Evolutionary conservation across 2,888 invertebrate species (phyloP), one percentile per base, ranked within the genome.

Genomic region (Drosophila paranaensis): DNA sequence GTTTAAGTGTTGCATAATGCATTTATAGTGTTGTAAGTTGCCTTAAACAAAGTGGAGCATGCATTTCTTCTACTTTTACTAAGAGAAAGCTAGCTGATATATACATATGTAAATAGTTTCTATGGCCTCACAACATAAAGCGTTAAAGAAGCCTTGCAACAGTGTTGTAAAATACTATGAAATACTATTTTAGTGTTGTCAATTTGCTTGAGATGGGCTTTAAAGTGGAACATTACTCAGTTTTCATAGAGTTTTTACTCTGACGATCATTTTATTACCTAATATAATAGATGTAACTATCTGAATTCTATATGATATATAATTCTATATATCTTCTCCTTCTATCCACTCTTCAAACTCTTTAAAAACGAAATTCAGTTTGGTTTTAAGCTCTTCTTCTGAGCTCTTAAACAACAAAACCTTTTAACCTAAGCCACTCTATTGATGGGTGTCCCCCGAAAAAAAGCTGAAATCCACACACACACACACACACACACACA

Each of bases 341-440:
- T 42, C n/a, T 16, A 11, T 46, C 13, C 13, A 6, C 1, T 6
- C 6, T n/a, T 11, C 9, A 10, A 8, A 27, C n/a, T 5, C 30
- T 13, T 20, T 0, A 37, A 43, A 10, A 11, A 33, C 6, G 46
- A 42, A 53, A 64, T 77, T 61, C 14, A 30, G 9, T 16, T 35
- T 25, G 3, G 3, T 2, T 13, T 25, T 43, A 20, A 20, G 11
- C 14, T 6, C 39, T 27, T 55, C 65, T 55, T 64, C n/a, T 37
- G 16, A 77, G 64, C 57, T 64, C 53, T 51, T 69, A 27, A 74
- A 69, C 60, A 73, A 61, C 27, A 71, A 77, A 82, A 69, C 86
- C 83, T 78, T 82, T 88, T 88, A 88, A 62, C 69, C 74, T 74
- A 72, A 81, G 75, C 71, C 77, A 79, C 82, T 82, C 77, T 85